These are phyloP conservation scores for Noturus placidus DNA, from an alignment of 2,113 vertebrate species.

Conservation along the genomic window DNA sequence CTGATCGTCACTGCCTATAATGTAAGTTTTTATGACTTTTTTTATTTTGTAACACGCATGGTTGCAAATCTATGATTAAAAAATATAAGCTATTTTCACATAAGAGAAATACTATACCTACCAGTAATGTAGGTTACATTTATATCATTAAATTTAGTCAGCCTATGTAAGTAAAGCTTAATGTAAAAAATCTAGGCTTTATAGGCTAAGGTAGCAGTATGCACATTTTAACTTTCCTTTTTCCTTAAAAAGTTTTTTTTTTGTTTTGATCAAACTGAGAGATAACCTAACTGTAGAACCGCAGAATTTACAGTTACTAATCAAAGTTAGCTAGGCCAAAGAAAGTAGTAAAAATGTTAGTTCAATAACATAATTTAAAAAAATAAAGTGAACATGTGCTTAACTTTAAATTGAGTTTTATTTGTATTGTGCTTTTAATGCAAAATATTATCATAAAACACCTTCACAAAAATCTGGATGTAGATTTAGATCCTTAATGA, in stretches of 20 bases:
- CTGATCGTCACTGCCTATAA: constrained; percentile 92
- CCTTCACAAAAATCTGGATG: background rate
- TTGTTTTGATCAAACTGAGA: background rate
- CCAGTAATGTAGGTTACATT: background rate
- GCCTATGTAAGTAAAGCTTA: background rate
- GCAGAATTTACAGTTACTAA: background rate
- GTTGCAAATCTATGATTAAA: background rate
- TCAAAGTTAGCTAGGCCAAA: background rate
- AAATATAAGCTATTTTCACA: background rate
- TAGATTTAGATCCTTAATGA: background rate
- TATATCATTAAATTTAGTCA: background rate
- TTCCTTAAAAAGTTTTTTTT: background rate
- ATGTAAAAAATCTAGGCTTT: background rate
- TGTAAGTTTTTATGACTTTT: constrained; percentile 75
- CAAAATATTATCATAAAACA: background rate
- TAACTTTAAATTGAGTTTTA: background rate
- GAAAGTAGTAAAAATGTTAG: background rate
- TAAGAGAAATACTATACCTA: background rate
- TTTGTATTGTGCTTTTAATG: background rate
- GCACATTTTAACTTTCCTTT: background rate
- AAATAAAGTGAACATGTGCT: background rate
- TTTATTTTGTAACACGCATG: background rate
- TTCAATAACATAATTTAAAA: background rate
- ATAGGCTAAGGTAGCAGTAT: background rate
- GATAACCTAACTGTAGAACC: background rate